Evolutionary conservation across 53 echinoderm and acorn worm species (phyloP), one percentile per base, ranked within the genome.

Genomic region (Glandiceps talaboti): DNA sequence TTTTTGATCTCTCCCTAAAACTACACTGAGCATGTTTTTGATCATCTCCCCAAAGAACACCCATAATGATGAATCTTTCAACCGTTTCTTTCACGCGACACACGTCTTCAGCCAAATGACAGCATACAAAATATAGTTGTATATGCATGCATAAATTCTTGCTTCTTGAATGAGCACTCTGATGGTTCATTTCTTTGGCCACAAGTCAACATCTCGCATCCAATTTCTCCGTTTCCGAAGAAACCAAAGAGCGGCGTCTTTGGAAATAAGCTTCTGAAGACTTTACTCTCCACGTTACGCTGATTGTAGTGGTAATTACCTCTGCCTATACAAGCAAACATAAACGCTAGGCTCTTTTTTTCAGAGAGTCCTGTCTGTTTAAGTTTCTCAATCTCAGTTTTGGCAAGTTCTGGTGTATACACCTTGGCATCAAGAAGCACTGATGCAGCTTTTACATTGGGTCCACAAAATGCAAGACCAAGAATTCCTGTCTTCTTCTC

Each of bases 141-240:
- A 26, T 85, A 86, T 27, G 85, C 87, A 73, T 87, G 86, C 0
- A 78, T 25, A 1, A 92, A 45, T 14, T 81, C 32, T 27, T 82
- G 92, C 33, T 85, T 64, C 6, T 73, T 32, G 1, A 6, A 31
- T 80, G 28, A 28, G 0, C 28, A 28, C 33, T 28, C 26, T 26
- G 26, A 0, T n/a, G 30, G 28, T 14, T 29, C 45, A 25, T 80
- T 74, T 14, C 1, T 30, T 27, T 78, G 76, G 33, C 87, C 89
- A 30, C 79, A 45, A 0, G 89, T 78, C 32, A 99, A 32, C 74
- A 91, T 93, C 1, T 82, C 76, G 31, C 94, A 89, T 30, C 99
- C 99, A 32, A 89, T 91, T 84, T 99, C 99, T 31, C 99, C 99
- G 26, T 91, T 89, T 6, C 93, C 99, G 79, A 99, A 99, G 77